phyloP scores from a whole-genome alignment of 2,113 vertebrate genomes.

The Takifugu bimaculatus region DNA sequence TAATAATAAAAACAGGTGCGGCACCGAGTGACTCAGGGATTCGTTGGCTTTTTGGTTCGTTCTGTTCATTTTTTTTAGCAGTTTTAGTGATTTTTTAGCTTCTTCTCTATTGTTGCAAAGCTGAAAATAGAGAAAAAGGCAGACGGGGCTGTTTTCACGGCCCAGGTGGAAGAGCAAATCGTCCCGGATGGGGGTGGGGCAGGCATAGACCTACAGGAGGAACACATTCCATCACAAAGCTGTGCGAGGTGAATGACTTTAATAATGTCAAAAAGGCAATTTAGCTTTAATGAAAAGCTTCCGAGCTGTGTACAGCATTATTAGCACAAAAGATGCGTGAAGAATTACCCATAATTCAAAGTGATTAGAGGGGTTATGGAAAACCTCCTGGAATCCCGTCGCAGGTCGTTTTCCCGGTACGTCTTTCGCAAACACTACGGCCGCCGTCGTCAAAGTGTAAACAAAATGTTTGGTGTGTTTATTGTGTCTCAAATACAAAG shows the following conservation, averaged over 20 bases:
- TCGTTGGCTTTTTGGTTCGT: slow-evolving; percentile 10
- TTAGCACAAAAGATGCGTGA: slow-evolving; percentile 24
- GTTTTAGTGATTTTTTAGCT: slow-evolving; percentile 26
- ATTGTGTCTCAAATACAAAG: background rate
- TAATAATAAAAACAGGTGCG: slow-evolving; percentile 39
- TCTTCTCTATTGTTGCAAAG: slow-evolving; percentile 1
- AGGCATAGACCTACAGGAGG: slow-evolving; percentile 22
- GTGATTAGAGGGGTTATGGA: slow-evolving; percentile 16
- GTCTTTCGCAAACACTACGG: slow-evolving; percentile 57
- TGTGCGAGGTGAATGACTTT: slow-evolving; percentile 43
- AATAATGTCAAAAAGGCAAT: slow-evolving; percentile 53
- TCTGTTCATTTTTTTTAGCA: background rate
- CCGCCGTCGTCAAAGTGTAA: background rate
- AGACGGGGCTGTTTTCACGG: slow-evolving; percentile 24
- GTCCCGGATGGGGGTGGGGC: slow-evolving; percentile 13
- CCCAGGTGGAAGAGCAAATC: slow-evolving; percentile 29
- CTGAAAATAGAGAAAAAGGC: slow-evolving; percentile 33
- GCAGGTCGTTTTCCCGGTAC: slow-evolving; percentile 42
- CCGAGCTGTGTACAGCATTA: slow-evolving; percentile 17
- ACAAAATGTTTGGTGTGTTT: slow-evolving; percentile 12
- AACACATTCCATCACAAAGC: slow-evolving; percentile 36
- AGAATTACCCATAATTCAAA: background rate
- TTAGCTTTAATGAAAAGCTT: slow-evolving; percentile 34
- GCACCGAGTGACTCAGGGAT: slow-evolving; percentile 8
- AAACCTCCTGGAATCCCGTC: slow-evolving; percentile 16